Base-by-base conservation (phyloP, 2,113 vertebrate genomes). In the Saccopteryx leptura region DNA sequence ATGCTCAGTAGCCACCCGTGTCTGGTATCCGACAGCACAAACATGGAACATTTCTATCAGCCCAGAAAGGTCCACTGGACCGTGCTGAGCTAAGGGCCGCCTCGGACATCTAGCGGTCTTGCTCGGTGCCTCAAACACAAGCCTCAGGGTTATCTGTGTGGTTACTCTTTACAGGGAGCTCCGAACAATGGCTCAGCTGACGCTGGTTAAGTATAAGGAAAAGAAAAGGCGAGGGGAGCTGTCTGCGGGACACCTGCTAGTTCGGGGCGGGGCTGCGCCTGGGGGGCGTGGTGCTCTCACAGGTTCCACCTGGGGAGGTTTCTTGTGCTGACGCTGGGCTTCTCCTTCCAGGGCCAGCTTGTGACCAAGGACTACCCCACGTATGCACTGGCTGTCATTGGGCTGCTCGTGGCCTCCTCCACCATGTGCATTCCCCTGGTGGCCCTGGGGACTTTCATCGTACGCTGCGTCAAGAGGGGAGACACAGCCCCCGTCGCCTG, bases 361-460 rank as follows among this genome's bases (percentile, higher is more conserved):
- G 99, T 98, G 97, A 98, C 98, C 83, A 99, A 93, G 80, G 98
- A 99, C 11, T 99, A 99, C 91, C 99, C 99, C 0, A 2, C 97
- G 8, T 98, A 99, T 0, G 99, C 98, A 3, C 98, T 99, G 39
- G 98, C 97, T 0, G 98, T 99, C 97, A 99, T 99, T 0, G 99
- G 98, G 54, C 97, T 99, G 82, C 98, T 99, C 7, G 98, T 99
- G 97, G 98, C 97, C 0, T 93, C 99, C 0, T 99, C 99, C 6
- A 97, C 98, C 88, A 97, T 98, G 98, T 99, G 99, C 69, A 96
- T 99, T 15, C 99, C 99, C 5, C 75, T 99, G 81, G 98, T 90
- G 18, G 99, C 99, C 72, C 95, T 99, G 63, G 86, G 98, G 12
- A 97, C 91, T 13, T 98, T 98, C 88, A 50, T 99, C 84, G 96